phyloP scores from a whole-genome alignment of 2,888 invertebrate species.

The Agonopterix arenella region DNA sequence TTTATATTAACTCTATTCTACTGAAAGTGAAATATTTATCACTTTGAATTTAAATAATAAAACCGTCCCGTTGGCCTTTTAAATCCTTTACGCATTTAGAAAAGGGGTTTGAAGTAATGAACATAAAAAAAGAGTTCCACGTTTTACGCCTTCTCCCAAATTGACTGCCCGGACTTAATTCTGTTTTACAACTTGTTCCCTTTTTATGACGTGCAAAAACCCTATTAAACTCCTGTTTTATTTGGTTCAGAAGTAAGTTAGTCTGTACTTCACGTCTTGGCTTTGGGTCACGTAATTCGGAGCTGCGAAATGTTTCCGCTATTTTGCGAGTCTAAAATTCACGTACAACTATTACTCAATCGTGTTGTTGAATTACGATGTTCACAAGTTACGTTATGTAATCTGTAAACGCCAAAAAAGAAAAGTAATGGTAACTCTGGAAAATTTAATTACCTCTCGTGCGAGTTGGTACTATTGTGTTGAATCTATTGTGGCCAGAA shows the following conservation, averaged over 20 bases:
- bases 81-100: background rate
- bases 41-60: background rate
- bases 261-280: conserved; percentile 9
- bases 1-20: too few relatives aligned
- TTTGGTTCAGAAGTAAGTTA: conserved; percentile 14
- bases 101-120: conserved; percentile 10
- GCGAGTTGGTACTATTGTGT: background rate
- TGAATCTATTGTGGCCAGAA: too few relatives aligned
- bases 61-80: background rate
- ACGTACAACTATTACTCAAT: background rate
- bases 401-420: background rate
- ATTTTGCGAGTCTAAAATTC: background rate
- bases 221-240: conserved; percentile 20
- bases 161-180: conserved; percentile 22
- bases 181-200: conserved; percentile 22
- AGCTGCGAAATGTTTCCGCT: background rate
- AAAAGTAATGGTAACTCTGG: background rate
- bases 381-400: background rate
- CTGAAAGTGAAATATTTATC: too few relatives aligned
- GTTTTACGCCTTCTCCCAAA: conserved; percentile 17
- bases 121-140: conserved; percentile 16
- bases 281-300: conserved; percentile 12
- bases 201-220: conserved; percentile 26
- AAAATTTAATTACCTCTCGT: conserved; percentile 5
- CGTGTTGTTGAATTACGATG: background rate